Percentiles rank a stretch among this genome's conserved stretches.
These are phyloP conservation scores for Tetranychus piercei DNA, from an alignment of 2,888 invertebrate genomes.

Conservation along the genomic window DNA sequence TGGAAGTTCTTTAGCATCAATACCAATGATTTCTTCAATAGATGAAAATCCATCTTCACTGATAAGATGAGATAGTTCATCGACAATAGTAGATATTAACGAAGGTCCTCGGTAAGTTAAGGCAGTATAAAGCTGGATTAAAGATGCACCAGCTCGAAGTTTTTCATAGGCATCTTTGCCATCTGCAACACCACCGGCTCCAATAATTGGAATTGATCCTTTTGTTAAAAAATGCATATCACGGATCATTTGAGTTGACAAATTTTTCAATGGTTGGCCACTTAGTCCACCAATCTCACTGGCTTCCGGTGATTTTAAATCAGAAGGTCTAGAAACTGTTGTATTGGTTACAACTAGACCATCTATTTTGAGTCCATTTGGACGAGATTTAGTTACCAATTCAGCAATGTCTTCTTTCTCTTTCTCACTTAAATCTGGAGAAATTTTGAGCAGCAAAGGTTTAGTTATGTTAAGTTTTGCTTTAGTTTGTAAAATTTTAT, in stretches of 20 bases:
- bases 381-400: constrained; percentile 36
- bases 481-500: constrained; percentile 37
- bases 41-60: constrained; percentile 2
- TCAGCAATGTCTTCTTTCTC: constrained; percentile 63
- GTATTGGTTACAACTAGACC: constrained; percentile 88
- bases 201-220: constrained; percentile 62
- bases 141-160: constrained; percentile 77
- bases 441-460: constrained; percentile 76
- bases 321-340: constrained; percentile 55
- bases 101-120: constrained; percentile 38
- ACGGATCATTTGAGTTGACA: constrained; percentile 64
- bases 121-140: constrained; percentile 77
- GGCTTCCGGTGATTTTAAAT: constrained; percentile 35
- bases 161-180: constrained; percentile 86
- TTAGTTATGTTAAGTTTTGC: constrained; percentile 8
- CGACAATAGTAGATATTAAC: neutral
- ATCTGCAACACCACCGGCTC: constrained; percentile 76
- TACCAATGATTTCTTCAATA: constrained; percentile 5
- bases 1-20: neutral
- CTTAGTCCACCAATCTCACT: constrained; percentile 59
- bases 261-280: constrained; percentile 62
- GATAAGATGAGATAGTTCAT: constrained; percentile 9
- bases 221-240: constrained; percentile 66
- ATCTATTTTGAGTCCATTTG: constrained; percentile 45
- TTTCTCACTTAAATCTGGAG: constrained; percentile 61